These are phyloP conservation scores for Habrosyne pyritoides DNA, from an alignment of 2,888 invertebrate species.

Conservation along the genomic window DNA sequence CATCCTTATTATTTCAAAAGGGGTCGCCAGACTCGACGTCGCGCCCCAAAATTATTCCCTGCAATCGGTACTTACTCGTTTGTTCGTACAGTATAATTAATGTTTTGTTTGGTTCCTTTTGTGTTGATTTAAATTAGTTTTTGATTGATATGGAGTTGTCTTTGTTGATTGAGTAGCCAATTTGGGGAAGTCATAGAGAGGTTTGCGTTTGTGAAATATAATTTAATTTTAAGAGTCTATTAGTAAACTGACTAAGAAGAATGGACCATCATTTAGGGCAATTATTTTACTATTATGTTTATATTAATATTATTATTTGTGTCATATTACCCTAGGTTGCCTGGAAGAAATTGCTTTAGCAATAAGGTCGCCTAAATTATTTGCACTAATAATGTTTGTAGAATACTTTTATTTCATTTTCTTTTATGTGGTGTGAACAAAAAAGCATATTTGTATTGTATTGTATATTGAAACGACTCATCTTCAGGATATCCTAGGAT, in stretches of 20 bases:
- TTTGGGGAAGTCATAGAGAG: background rate
- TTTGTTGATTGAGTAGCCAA: background rate
- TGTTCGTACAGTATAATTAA: background rate
- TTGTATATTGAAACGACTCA: too few species aligned
- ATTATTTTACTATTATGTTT: too few species aligned
- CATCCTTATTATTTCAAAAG: conserved; percentile 19
- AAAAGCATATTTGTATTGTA: too few species aligned
- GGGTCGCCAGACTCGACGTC: conserved; percentile 1
- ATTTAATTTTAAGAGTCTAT: background rate
- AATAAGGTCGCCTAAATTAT: too few species aligned
- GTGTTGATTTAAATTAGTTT: background rate
- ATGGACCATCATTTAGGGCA: too few species aligned
- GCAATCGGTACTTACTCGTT: background rate
- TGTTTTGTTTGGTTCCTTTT: background rate
- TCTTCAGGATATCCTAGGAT: too few species aligned
- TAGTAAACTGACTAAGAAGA: background rate
- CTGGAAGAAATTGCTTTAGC: too few species aligned
- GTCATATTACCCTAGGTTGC: too few species aligned
- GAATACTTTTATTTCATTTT: too few species aligned
- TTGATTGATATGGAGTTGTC: background rate
- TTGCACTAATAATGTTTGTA: too few species aligned
- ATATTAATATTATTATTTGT: too few species aligned
- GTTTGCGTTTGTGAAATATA: background rate
- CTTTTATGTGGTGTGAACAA: too few species aligned
- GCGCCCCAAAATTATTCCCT: background rate